Base-by-base conservation (phyloP, 2,888 invertebrate species). In the Lasioglossum leucozonium region DNA sequence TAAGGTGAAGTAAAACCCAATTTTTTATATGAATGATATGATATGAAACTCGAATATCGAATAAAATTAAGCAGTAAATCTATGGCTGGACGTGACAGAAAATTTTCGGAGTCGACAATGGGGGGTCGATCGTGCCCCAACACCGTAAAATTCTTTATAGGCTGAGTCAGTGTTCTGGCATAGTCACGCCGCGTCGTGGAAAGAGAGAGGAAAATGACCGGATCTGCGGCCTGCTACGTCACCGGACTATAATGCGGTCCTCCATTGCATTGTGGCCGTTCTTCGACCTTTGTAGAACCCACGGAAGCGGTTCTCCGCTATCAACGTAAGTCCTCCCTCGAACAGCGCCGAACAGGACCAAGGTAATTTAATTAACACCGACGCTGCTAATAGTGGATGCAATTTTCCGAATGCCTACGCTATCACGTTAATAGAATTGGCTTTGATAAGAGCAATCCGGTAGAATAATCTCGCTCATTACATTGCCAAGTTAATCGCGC, bases 201-300 rank as follows among this genome's bases (percentile, higher is more conserved):
- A 69, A 87, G 82, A 73, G 79, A 79, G 81, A 77, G 77, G 74
- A 80, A 87, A 79, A 81, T 78, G 65, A 77, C 85, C 85, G 85
- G 85, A 85, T 85, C 85, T 77, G 51, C 65, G 77, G 78, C 55
- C 40, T 72, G 80, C 81, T 75, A 73, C 77, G 79, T 79, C 72
- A 78, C 73, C 55, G 74, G 75, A 77, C 82, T 86, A 89, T 87
- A 82, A 78, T 47, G 71, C 65, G 65, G 73, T 77, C 62, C 77
- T 65, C 78, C 72, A 51, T 51, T 51, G 58, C 58, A 87, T 84
- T 82, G 78, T 74, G 72, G 62, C 65, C 76, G 75, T 78, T 79
- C 80, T 87, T 77, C 80, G 71, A 81, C 79, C 77, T 84, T 82
- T 82, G 73, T 62, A 37, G 84, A 87, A 73, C 73, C 47, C 77